Conservation (phyloP, 2,888 invertebrate genomes). For the Eubasilissa splendida region DNA sequence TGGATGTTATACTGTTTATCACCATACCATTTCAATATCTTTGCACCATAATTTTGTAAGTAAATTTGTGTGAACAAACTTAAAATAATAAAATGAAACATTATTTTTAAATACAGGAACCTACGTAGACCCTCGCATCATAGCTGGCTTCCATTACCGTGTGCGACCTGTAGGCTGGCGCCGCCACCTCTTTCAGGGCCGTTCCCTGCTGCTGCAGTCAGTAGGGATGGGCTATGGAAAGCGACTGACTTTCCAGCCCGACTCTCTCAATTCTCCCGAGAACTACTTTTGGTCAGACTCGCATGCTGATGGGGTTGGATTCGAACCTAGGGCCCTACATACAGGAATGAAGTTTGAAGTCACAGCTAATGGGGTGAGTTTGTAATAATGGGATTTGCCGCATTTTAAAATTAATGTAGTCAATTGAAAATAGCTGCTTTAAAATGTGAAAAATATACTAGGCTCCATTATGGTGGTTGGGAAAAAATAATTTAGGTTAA, state of each 20-base stretch:
- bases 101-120: constrained; percentile 70
- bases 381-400: not conserved
- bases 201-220: constrained; percentile 75
- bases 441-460: no score
- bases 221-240: constrained; percentile 86
- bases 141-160: constrained; percentile 82
- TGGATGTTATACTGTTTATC: no score
- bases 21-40: no score
- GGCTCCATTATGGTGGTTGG: no score
- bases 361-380: constrained; percentile 73
- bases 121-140: constrained; percentile 80
- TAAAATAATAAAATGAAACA: not conserved
- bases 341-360: constrained; percentile 79
- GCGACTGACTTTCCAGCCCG: constrained; percentile 80
- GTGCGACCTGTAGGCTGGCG: constrained; percentile 79
- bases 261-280: constrained; percentile 73
- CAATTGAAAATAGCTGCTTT: no score
- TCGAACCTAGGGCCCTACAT: constrained; percentile 78
- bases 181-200: constrained; percentile 77
- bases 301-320: constrained; percentile 80
- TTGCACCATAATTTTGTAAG: no score
- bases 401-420: no score
- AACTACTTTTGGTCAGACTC: constrained; percentile 87
- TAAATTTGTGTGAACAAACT: not conserved
- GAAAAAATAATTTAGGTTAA: no score